Conservation (phyloP, 1,140 invertebrate species). For the Drosophila nikananu region DNA sequence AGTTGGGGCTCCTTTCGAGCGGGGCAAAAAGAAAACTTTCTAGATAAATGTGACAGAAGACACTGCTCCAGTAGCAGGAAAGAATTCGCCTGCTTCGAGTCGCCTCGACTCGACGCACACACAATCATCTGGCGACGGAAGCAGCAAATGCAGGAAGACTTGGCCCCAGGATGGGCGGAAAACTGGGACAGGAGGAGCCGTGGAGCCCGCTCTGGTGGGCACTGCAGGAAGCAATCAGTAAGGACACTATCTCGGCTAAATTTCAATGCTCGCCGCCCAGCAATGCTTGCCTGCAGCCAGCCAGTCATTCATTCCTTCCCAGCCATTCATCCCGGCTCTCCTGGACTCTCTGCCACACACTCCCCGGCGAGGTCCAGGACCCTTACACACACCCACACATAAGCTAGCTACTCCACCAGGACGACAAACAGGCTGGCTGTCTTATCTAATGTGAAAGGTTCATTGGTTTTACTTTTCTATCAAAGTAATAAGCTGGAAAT, state of each 20-base stretch:
- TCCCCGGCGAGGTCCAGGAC: slow-evolving; percentile 1
- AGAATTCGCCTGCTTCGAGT: slow-evolving; percentile 15
- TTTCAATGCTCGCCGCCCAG: slow-evolving; percentile 66
- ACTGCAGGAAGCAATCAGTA: slow-evolving; percentile 82
- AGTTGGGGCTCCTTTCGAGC: slow-evolving; percentile 48
- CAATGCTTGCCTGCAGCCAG: slow-evolving; percentile 51
- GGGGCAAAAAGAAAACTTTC: slow-evolving; percentile 73
- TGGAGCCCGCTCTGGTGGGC: slow-evolving; percentile 26
- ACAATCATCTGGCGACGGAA: slow-evolving; percentile 43
- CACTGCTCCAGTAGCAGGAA: slow-evolving; percentile 63
- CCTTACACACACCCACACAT: slow-evolving; percentile 18
- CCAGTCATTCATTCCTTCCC: slow-evolving; percentile 65
- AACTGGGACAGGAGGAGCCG: slow-evolving; percentile 31
- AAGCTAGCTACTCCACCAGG: slow-evolving; percentile 24
- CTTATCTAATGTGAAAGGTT: slow-evolving; percentile 84
- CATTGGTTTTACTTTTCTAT: slow-evolving; percentile 84
- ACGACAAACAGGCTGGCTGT: slow-evolving; percentile 64
- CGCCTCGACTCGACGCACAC: slow-evolving; percentile 21
- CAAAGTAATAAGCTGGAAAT: slow-evolving; percentile 84
- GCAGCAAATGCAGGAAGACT: slow-evolving; percentile 36
- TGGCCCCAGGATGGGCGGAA: slow-evolving; percentile 12
- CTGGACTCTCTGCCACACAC: slow-evolving; percentile 46
- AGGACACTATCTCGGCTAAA: slow-evolving; percentile 81
- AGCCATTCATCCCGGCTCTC: slow-evolving; percentile 68
- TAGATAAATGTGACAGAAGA: slow-evolving; percentile 82